Conservation (phyloP, 1,140 invertebrate genomes). For the Dolichoris vasculosae region DNA sequence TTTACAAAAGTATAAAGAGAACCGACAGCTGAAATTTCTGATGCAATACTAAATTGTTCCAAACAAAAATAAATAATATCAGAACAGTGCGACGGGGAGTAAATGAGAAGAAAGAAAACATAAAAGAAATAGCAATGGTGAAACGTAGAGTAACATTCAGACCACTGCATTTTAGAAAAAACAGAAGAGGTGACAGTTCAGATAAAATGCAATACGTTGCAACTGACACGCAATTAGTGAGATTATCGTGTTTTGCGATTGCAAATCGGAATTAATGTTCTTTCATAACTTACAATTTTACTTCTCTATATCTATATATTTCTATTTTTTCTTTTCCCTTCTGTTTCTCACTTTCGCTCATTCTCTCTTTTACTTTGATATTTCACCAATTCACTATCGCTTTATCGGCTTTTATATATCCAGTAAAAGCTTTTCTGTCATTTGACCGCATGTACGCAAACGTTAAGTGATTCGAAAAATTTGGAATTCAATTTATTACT, state of each 20-base stretch:
- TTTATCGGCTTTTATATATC: conserved; percentile 41
- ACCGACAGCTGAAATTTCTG: not conserved
- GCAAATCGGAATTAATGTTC: conserved; percentile 32
- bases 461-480: conserved; percentile 31
- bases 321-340: not conserved
- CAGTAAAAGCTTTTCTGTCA: conserved; percentile 32
- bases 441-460: not conserved
- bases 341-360: not conserved
- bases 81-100: not conserved
- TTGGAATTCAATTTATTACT: conserved; percentile 34
- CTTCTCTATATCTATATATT: not conserved
- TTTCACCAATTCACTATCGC: conserved; percentile 22
- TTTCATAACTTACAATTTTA: not conserved
- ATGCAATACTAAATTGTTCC: not conserved
- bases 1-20: too few relatives aligned
- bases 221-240: conserved; percentile 40
- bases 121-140: not conserved
- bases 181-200: not conserved
- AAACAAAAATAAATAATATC: not conserved
- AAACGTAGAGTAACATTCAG: not conserved
- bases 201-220: conserved; percentile 27
- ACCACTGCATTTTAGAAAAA: not conserved
- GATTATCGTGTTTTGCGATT: conserved; percentile 29
- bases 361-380: not conserved
- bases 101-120: not conserved